Percentiles rank a stretch among this genome's conserved stretches.
phyloP scores from a whole-genome alignment of 2,888 invertebrate genomes.

The Synergus laeviventris region DNA sequence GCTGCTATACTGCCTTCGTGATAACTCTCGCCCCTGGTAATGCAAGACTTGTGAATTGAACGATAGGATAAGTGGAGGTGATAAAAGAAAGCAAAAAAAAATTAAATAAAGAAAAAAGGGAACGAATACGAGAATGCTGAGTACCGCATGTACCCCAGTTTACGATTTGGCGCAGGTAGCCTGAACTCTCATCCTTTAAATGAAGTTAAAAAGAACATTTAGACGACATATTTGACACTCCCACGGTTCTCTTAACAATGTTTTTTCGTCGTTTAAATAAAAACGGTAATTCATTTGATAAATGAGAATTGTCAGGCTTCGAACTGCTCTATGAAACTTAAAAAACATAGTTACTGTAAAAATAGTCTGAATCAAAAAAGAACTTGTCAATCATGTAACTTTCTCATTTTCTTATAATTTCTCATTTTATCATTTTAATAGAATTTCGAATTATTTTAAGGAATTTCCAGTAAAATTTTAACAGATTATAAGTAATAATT shows the following conservation, averaged over 20 bases:
- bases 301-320: neutral
- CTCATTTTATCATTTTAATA: too few species aligned
- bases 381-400: too few species aligned
- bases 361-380: too few species aligned
- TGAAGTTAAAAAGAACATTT: neutral
- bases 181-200: neutral
- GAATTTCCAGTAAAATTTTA: too few species aligned
- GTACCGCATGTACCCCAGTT: conserved; percentile 50
- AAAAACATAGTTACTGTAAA: too few species aligned
- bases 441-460: too few species aligned
- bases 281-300: neutral
- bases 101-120: conserved; percentile 37
- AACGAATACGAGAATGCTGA: conserved; percentile 6
- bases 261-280: neutral
- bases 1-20: conserved; percentile 57
- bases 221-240: neutral
- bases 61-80: conserved; percentile 29
- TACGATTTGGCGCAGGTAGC: neutral
- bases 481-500: too few species aligned
- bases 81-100: conserved; percentile 15
- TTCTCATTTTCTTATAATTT: too few species aligned
- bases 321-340: neutral
- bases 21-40: conserved; percentile 56
- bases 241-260: neutral
- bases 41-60: conserved; percentile 48